phyloP scores from a whole-genome alignment of 1,140 invertebrate genomes.

The Heliconius hewitsoni region DNA sequence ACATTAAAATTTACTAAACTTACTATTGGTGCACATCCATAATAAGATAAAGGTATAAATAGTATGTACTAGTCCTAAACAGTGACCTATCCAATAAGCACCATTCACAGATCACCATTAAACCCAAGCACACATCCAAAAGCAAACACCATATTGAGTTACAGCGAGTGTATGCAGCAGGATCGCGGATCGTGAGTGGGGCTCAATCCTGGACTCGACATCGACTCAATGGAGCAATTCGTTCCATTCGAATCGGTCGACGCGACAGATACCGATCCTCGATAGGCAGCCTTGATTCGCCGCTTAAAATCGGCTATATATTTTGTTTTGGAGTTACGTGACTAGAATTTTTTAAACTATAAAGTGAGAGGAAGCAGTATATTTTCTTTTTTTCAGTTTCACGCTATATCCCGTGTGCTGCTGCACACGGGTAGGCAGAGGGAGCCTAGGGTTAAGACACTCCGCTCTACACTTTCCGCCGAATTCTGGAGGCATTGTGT shows the following conservation, averaged over 20 bases:
- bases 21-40: background rate
- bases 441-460: too few relatives aligned
- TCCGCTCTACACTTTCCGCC: too few relatives aligned
- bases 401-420: too few relatives aligned
- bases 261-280: constrained; percentile 42
- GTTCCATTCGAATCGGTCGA: constrained; percentile 45
- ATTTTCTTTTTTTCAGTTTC: too few relatives aligned
- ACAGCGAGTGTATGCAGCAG: constrained; percentile 45
- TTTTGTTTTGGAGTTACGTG: constrained; percentile 42
- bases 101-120: constrained; percentile 53
- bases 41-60: background rate
- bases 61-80: constrained; percentile 19
- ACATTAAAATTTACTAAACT: background rate
- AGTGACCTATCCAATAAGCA: constrained; percentile 34
- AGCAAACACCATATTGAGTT: constrained; percentile 63
- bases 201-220: constrained; percentile 50
- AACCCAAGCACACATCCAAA: constrained; percentile 52
- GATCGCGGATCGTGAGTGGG: constrained; percentile 45
- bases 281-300: constrained; percentile 45
- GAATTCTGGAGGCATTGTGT: too few relatives aligned
- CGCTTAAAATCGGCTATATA: constrained; percentile 48
- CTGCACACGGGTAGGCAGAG: too few relatives aligned
- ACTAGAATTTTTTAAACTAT: constrained; percentile 24
- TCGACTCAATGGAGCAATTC: constrained; percentile 55
- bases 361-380: constrained; percentile 18